Conservation (phyloP, 2,797 vertebrate species). For the Sebastes hubbsi region DNA sequence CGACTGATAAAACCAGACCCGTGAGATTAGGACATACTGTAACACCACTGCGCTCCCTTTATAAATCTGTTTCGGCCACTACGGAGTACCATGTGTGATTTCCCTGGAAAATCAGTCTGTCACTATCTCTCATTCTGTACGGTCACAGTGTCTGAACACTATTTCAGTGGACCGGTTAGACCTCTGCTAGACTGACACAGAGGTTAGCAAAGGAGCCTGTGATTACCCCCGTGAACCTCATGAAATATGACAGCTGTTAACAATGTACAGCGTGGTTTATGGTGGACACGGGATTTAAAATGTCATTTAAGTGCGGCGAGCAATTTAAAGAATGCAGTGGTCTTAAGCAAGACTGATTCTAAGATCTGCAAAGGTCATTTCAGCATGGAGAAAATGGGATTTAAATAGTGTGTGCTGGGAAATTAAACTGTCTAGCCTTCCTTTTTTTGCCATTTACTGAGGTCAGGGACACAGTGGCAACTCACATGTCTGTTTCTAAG, state of each 20-base stretch:
- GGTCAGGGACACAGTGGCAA: neutral
- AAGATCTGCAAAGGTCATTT: conserved; percentile 28
- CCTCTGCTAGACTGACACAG: neutral
- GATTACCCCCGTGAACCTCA: conserved; percentile 44
- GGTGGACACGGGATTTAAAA: conserved; percentile 36
- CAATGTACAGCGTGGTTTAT: conserved; percentile 42
- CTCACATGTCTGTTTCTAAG: neutral
- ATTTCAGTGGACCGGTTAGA: conserved; percentile 6
- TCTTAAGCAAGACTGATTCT: conserved; percentile 7
- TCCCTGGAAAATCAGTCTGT: conserved; percentile 22
- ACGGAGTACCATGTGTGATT: conserved; percentile 25
- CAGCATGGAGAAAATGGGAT: conserved; percentile 4
- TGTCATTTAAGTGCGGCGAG: conserved; percentile 14
- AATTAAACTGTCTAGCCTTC: conserved; percentile 10
- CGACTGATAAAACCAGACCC: conserved; percentile 54
- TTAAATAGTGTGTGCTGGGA: conserved; percentile 11
- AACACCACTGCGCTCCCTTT: conserved; percentile 20
- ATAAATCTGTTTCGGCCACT: conserved; percentile 28
- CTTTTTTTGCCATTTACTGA: neutral
- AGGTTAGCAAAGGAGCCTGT: conserved; percentile 23
- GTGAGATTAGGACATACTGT: conserved; percentile 52
- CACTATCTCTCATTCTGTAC: conserved; percentile 18
- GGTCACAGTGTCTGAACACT: conserved; percentile 35
- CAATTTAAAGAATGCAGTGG: conserved; percentile 20
- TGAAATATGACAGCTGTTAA: conserved; percentile 55